Percentiles rank a stretch among this genome's conserved stretches.
These are phyloP conservation scores for Polyodon spathula DNA, from an alignment of 2,113 vertebrate genomes.

Conservation along the genomic window DNA sequence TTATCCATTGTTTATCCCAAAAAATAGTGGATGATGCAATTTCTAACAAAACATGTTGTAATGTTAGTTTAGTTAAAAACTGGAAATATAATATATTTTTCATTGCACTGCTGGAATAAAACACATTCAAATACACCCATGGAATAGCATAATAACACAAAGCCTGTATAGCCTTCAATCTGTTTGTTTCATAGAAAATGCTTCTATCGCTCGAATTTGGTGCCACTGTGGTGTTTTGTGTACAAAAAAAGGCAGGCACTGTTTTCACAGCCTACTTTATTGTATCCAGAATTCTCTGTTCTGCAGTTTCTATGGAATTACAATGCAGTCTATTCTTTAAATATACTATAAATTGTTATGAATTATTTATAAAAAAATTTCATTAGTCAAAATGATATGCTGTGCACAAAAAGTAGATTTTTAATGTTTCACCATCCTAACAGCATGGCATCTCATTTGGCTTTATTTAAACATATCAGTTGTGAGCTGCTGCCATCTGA, in stretches of 20 bases:
- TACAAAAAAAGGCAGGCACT: conserved; percentile 37
- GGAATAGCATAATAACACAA: no score
- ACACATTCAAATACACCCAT: no score
- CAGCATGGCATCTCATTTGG: conserved; percentile 30
- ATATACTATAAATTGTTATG: background rate
- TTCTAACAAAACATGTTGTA: no score
- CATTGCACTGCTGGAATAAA: no score
- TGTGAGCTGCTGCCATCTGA: conserved; percentile 46
- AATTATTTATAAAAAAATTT: background rate
- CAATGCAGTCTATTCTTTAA: background rate
- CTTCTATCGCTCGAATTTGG: background rate
- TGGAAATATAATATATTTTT: no score
- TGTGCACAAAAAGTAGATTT: conserved; percentile 21
- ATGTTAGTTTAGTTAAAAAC: no score
- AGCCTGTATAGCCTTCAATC: no score
- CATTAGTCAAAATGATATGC: background rate
- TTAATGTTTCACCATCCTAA: conserved; percentile 28
- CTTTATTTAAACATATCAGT: conserved; percentile 31
- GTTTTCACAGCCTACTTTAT: conserved; percentile 14
- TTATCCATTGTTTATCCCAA: no score
- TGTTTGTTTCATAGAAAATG: background rate
- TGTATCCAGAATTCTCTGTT: background rate
- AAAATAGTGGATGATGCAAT: no score
- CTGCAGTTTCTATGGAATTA: background rate
- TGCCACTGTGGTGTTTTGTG: conserved; percentile 7